These are phyloP conservation scores for Microcebus ravelobensis DNA, from an alignment of 2,113 vertebrate species.

Conservation along the genomic window DNA sequence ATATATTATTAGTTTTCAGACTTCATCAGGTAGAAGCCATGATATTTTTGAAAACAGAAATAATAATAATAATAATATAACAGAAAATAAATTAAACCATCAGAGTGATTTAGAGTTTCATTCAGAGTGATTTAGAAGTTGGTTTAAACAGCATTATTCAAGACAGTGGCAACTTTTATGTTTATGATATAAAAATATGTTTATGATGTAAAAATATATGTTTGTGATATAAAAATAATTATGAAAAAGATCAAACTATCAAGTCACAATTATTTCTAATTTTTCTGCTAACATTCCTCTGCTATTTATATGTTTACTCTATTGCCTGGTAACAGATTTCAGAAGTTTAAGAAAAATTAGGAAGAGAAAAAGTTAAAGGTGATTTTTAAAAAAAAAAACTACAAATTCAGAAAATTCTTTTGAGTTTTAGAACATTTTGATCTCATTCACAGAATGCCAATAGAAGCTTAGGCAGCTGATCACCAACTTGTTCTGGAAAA, in stretches of 20 bases:
- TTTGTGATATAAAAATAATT: background rate
- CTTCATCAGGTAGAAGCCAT: background rate
- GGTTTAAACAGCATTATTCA: constrained; percentile 75
- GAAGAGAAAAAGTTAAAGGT: background rate
- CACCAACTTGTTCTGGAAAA: background rate
- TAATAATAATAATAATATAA: background rate
- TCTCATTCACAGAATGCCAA: background rate
- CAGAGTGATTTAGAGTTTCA: no score
- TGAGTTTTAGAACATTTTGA: background rate
- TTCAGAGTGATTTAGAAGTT: constrained; percentile 74
- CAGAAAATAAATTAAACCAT: background rate
- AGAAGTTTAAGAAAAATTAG: background rate
- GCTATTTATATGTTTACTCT: background rate
- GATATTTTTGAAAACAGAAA: background rate
- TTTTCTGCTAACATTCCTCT: background rate
- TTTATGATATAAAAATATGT: background rate
- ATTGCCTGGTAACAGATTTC: background rate
- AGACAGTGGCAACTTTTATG: constrained; percentile 78
- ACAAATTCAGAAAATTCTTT: background rate
- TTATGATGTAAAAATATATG: background rate
- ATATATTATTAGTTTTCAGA: background rate
- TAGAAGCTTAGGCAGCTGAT: background rate
- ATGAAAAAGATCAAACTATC: background rate
- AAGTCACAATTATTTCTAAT: background rate
- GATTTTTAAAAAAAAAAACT: background rate